Conservation (phyloP, 2,888 invertebrate species). For the Tetragonula carbonaria region DNA sequence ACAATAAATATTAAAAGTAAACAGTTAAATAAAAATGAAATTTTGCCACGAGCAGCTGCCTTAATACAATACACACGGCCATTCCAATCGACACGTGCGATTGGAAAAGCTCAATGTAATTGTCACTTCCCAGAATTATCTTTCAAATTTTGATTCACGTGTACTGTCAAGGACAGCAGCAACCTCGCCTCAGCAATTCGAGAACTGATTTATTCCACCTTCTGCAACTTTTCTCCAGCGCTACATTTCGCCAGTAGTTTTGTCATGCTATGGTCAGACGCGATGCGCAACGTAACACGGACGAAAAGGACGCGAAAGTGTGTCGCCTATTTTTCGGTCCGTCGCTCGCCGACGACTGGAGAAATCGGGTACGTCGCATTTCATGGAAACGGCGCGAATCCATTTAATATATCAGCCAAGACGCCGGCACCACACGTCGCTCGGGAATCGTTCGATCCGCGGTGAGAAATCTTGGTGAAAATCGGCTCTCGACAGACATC, state of each 20-base stretch:
- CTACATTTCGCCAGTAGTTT: conserved; percentile 38
- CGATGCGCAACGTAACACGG: conserved; percentile 44
- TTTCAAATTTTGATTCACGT: background rate
- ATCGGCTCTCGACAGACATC: conserved; percentile 42
- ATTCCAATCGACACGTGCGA: background rate
- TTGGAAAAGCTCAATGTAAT: background rate
- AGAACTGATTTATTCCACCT: background rate
- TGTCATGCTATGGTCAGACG: conserved; percentile 50
- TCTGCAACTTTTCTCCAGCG: conserved; percentile 1
- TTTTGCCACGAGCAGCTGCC: background rate
- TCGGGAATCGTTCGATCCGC: conserved; percentile 43
- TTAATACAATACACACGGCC: too few species aligned
- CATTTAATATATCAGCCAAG: conserved; percentile 66
- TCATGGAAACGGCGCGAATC: conserved; percentile 69
- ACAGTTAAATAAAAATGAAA: background rate
- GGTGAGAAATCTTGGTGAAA: conserved; percentile 42
- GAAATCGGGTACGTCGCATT: conserved; percentile 47
- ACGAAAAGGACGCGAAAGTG: conserved; percentile 38
- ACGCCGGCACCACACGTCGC: conserved; percentile 29
- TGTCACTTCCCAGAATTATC: background rate
- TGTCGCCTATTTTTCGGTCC: conserved; percentile 8
- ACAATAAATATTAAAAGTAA: background rate
- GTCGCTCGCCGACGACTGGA: conserved; percentile 60
- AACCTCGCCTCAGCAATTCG: conserved; percentile 8
- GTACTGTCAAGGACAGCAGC: background rate